These are phyloP conservation scores for Campylomormyrus tamandua DNA, from an alignment of 2,113 vertebrate species.

Conservation along the genomic window DNA sequence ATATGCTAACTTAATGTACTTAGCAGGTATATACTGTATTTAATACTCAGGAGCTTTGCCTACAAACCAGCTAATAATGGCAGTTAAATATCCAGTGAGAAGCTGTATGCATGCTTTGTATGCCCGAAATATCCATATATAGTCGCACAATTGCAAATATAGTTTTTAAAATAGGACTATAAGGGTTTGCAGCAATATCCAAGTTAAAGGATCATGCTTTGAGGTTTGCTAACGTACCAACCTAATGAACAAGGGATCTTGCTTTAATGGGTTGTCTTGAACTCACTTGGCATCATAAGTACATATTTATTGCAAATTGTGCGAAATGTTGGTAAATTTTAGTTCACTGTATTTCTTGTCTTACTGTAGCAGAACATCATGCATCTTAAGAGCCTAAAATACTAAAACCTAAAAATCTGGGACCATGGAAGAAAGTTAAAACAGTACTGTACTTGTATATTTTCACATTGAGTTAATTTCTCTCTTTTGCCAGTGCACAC, in stretches of 20 bases:
- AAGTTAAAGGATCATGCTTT: conserved; percentile 30
- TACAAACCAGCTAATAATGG: conserved; percentile 5
- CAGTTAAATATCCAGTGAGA: background rate
- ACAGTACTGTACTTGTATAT: conserved; percentile 14
- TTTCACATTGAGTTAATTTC: background rate
- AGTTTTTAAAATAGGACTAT: conserved; percentile 5
- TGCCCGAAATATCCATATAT: background rate
- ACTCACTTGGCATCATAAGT: conserved; percentile 39
- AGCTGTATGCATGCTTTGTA: conserved; percentile 13
- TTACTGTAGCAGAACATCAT: background rate
- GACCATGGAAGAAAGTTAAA: conserved; percentile 16
- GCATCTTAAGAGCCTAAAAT: conserved; percentile 8
- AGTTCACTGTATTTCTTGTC: background rate
- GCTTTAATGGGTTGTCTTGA: conserved; percentile 38
- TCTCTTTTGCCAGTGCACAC: background rate
- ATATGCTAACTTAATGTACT: background rate
- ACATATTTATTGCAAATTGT: conserved; percentile 31
- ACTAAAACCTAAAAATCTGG: background rate
- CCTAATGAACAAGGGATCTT: conserved; percentile 29
- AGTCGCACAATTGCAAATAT: background rate
- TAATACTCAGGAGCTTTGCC: conserved; percentile 17
- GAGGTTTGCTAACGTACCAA: conserved; percentile 21
- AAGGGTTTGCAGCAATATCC: background rate
- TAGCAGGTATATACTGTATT: conserved; percentile 8
- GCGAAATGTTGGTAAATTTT: conserved; percentile 20